A percentile compares a stretch with the other conserved stretches of the same genome.
Evolutionary conservation across 2,797 vertebrate species (phyloP).

Genomic region (Limosa lapponica): DNA sequence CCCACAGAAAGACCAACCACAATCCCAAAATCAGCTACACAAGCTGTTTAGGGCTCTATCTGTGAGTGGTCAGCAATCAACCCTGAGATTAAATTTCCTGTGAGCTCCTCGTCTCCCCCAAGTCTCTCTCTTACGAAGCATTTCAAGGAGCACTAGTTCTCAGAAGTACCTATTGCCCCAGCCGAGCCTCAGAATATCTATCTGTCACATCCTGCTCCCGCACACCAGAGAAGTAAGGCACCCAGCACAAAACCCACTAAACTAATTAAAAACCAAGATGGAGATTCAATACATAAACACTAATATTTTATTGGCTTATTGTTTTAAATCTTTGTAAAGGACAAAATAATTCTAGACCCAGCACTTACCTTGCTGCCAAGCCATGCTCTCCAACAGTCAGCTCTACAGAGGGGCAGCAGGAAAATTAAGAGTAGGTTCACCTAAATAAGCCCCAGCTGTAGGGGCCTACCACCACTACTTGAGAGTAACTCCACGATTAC

Average conservation of each 20-base stretch:
- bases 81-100: background rate
- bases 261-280: background rate
- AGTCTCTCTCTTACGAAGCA: background rate
- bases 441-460: background rate
- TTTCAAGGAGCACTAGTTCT: background rate
- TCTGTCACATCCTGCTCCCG: background rate
- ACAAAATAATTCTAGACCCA: background rate
- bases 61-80: background rate
- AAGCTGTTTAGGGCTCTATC: background rate
- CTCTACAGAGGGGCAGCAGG: background rate
- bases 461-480: background rate
- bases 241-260: background rate
- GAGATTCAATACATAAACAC: accelerated
- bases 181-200: background rate
- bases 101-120: background rate
- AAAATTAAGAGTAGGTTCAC: background rate
- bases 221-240: background rate
- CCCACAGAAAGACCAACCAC: background rate
- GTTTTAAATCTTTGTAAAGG: background rate
- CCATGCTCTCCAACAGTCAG: background rate
- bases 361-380: background rate
- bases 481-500: background rate
- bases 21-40: background rate
- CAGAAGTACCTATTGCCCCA: background rate
- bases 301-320: background rate